Evolutionary conservation across 1,140 invertebrate genomes (phyloP), one percentile per base, ranked within the genome.

Genomic region (Euwallacea similis): DNA sequence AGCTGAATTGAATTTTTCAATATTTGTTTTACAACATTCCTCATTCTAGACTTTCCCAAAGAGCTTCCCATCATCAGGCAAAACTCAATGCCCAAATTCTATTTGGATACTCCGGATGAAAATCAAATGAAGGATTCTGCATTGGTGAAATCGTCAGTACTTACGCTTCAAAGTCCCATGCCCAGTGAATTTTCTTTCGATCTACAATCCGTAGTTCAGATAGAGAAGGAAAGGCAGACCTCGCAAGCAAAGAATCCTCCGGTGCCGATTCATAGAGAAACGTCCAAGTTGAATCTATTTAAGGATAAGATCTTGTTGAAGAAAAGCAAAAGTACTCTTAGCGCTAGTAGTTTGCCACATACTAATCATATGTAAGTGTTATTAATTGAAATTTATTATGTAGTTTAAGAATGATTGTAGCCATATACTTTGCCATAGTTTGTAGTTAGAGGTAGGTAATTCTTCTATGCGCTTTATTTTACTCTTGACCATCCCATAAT

Each of bases 71-170:
- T 79, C 21, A 79, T 79, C 10, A 69, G 76, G 33, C 78, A 79
- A 62, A 74, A 75, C 46, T 78, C 77, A 9, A 74, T 79, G 73
- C 78, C 78, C 3, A 79, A 79, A 73, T 79, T 79, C 59, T 79
- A 74, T 61, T 33, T 79, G 44, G 78, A 77, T 41, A 77, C 76
- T 7, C 77, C 78, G 3, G 77, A 78, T 9, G 71, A 76, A 50
- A 72, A 76, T 15, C 73, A 76, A 53, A 33, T 66, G 7, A 60
- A 61, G 21, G 69, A 72, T 53, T 73, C 75, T 0, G 53, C 73
- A 7, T 42, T 77, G n/a, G 65, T 77, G 3, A 70, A 65, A 71
- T 69, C 60, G 9, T 53, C 66, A 7, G 66, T 58, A 16, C 55
- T 69, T 0, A 65, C 58, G n/a, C 67, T 78, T 6, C 64, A 72